phyloP scores from a whole-genome alignment of 2,113 vertebrate species.

The Mohoua ochrocephala region DNA sequence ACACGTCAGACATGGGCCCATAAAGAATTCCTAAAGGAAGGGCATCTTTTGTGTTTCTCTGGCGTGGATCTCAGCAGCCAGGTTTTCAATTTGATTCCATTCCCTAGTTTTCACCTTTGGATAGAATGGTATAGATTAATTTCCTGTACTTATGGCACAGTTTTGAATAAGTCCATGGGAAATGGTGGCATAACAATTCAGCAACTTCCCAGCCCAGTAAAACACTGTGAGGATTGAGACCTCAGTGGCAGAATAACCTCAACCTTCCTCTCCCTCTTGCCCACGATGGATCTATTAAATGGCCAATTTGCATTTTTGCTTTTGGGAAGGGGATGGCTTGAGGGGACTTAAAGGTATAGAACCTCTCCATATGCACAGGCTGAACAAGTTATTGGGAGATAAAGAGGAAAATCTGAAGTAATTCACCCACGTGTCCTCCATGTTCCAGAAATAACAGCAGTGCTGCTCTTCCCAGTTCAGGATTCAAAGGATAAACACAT shows the following conservation, averaged over 20 bases:
- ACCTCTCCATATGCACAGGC: too few species aligned
- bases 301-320: too few species aligned
- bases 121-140: background rate
- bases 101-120: background rate
- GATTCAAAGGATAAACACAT: too few species aligned
- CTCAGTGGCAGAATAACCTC: background rate
- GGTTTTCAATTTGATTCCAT: background rate
- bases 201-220: background rate
- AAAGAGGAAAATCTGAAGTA: too few species aligned
- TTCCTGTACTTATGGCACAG: background rate
- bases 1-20: fast-evolving
- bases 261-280: background rate
- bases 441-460: too few species aligned
- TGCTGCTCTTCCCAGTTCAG: too few species aligned
- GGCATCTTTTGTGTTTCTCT: background rate
- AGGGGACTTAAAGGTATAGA: too few species aligned
- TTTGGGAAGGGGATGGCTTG: too few species aligned
- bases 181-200: background rate
- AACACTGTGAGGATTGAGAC: background rate
- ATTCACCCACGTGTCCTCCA: too few species aligned
- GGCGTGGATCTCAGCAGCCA: background rate
- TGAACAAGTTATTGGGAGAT: too few species aligned
- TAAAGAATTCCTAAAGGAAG: background rate
- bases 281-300: too few species aligned
- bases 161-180: background rate